Evolutionary conservation across 2,888 invertebrate genomes (phyloP), one percentile per base, ranked within the genome.

Genomic region (Philaethria dido): DNA sequence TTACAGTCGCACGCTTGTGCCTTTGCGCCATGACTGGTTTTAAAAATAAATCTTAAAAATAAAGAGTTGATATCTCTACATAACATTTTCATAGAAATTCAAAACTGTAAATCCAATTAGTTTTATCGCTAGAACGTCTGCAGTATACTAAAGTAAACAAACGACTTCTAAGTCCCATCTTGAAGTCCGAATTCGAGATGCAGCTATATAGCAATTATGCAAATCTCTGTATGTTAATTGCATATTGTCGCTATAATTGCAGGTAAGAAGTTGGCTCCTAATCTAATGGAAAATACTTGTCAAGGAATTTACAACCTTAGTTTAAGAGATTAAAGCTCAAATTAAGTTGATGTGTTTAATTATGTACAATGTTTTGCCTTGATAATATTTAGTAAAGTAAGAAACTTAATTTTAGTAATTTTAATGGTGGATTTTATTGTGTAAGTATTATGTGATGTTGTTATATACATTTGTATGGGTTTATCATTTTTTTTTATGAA

Each of bases 191-290:
- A 45, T 45, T 16, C 16, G 2, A 45, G 60, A 60, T 45, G 60
- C 60, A 60, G 54, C 22, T 33, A 55, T 57, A 64, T 57, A 33
- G 22, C 42, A 39, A 45, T 55, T 33, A 64, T 54, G 52, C 39
- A 54, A 54, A 63, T 39, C 54, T 11, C 29, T 25, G 29, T 54
- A 63, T 54, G 44, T 52, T 63, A 63, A 63, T 54, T 54, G 54
- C 54, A 54, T 54, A 63, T 62, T 62, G 63, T 63, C 63, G 52
- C 54, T 54, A 54, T 42, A 62, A 63, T 63, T 14, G 44, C 50
- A 50, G 63, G 54, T 54, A 44, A 63, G 52, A 44, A 54, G 25
- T 48, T 63, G 44, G 55, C 61, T 47, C n/a, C 61, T 61, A 47
- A 48, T 61, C 61, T 45, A 45, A 47, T 20, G 9, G 33, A 39